Conservation (phyloP, 1,140 invertebrate species). For the Brachionus rubens region DNA sequence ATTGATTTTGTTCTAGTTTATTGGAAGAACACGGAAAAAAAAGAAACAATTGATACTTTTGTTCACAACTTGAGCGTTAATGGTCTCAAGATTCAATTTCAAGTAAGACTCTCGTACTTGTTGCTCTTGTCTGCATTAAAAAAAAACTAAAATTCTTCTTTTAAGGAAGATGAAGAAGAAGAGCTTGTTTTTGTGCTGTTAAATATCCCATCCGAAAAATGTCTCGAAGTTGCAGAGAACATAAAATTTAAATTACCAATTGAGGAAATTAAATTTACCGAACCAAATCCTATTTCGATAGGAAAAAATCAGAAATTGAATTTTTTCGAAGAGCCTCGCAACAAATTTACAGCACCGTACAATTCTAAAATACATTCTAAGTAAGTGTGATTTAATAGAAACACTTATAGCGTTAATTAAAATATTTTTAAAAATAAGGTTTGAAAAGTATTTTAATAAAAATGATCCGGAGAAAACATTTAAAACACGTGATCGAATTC, state of each 20-base stretch:
- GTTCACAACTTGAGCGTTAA: background rate
- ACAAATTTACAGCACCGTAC: conserved; percentile 24
- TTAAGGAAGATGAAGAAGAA: background rate
- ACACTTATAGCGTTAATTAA: too few relatives aligned
- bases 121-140: background rate
- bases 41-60: background rate
- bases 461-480: background rate
- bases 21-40: conserved; percentile 1
- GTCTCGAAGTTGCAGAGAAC: conserved; percentile 24
- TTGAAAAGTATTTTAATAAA: conserved; percentile 43
- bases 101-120: background rate
- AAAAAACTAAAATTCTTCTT: background rate
- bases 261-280: background rate
- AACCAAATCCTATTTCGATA: background rate
- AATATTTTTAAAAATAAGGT: too few relatives aligned
- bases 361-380: conserved; percentile 16
- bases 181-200: background rate
- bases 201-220: conserved; percentile 19
- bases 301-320: background rate
- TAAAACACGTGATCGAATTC: background rate
- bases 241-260: conserved; percentile 35
- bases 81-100: background rate
- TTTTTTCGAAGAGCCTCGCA: background rate
- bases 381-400: background rate
- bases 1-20: conserved; percentile 23